Percentiles rank a stretch among this genome's conserved stretches.
Evolutionary conservation across 2,113 vertebrate genomes (phyloP).

Genomic region (Stomatorhinus ivindoensis): DNA sequence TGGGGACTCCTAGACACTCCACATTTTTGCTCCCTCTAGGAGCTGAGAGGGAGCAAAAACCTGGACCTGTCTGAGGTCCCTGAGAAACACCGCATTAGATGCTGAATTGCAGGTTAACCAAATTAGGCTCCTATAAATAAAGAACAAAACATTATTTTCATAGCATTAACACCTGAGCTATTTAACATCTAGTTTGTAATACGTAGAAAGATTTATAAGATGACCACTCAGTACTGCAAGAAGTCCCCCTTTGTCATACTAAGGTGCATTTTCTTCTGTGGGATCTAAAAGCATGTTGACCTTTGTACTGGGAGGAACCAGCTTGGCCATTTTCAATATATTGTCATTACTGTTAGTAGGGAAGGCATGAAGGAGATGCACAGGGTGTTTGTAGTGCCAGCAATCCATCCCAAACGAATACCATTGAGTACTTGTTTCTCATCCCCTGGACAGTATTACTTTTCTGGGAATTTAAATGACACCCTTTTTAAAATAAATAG

Average conservation of each 20-base stretch:
- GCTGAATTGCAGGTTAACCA: not conserved
- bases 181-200: not conserved
- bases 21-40: not conserved
- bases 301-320: constrained; percentile 15
- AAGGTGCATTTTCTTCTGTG: constrained; percentile 22
- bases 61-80: not conserved
- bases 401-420: constrained; percentile 46
- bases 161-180: not conserved
- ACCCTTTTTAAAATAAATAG: constrained; percentile 49
- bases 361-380: constrained; percentile 33
- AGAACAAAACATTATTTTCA: not conserved
- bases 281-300: constrained; percentile 23
- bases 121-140: not conserved
- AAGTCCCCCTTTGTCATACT: not conserved
- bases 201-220: not conserved
- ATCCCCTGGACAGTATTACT: constrained; percentile 45
- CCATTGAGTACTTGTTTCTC: constrained; percentile 48
- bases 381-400: constrained; percentile 54
- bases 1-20: not conserved
- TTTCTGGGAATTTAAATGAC: constrained; percentile 61
- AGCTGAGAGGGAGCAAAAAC: not conserved
- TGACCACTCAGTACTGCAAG: not conserved
- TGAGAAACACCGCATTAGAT: not conserved
- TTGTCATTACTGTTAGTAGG: constrained; percentile 35
- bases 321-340: constrained; percentile 33